Evolutionary conservation across 2,888 invertebrate species (phyloP).

Genomic region (Anthophora plumipes): DNA sequence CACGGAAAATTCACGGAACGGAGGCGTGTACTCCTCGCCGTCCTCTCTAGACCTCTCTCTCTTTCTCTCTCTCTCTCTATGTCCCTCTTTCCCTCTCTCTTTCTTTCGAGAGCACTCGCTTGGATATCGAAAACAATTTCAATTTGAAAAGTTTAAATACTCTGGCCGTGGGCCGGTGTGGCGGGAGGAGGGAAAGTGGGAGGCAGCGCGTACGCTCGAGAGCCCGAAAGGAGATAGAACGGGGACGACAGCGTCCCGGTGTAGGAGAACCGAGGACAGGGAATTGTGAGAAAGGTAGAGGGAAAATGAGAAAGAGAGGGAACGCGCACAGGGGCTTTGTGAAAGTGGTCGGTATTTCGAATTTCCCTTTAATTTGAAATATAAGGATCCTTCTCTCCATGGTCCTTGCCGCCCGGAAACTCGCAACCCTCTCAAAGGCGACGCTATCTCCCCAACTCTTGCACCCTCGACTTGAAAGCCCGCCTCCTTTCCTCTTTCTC

Average conservation of each 20-base stretch:
- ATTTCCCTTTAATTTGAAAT: slow-evolving; percentile 81
- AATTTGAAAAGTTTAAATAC: slow-evolving; percentile 83
- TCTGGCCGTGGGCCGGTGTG: slow-evolving; percentile 32
- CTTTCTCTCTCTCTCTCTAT: not conserved
- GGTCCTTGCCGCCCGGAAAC: slow-evolving; percentile 69
- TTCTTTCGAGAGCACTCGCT: slow-evolving; percentile 73
- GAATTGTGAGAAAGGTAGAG: slow-evolving; percentile 12
- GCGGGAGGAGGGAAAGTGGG: slow-evolving; percentile 14
- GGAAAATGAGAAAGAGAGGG: not conserved
- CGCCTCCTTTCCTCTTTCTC: not conserved
- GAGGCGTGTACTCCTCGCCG: slow-evolving; percentile 4
- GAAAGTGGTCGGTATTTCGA: slow-evolving; percentile 77
- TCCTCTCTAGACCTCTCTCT: no score
- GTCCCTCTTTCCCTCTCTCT: not conserved
- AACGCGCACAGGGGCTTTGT: slow-evolving; percentile 70
- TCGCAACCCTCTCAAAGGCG: slow-evolving; percentile 74
- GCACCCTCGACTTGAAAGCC: slow-evolving; percentile 62
- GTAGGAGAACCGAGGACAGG: slow-evolving; percentile 47
- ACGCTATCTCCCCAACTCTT: slow-evolving; percentile 58
- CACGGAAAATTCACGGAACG: slow-evolving; percentile 50
- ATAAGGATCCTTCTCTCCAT: slow-evolving; percentile 75
- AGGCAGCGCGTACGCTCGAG: slow-evolving; percentile 33
- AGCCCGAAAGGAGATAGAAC: slow-evolving; percentile 45
- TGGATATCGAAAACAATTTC: slow-evolving; percentile 82
- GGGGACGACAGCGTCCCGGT: slow-evolving; percentile 14